Evolutionary conservation across 2,113 vertebrate genomes (phyloP).

Genomic region (rabbit (Oryctolagus cuniculus)): mOryCun1.1 NC_091436.1:91007501-91008000

Average conservation of each 20-base stretch:
- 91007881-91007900: background rate
- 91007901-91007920: background rate
- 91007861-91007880: background rate
- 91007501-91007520: background rate
- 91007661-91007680: background rate
- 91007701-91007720: conserved; percentile 31
- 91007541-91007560: background rate
- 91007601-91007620: background rate
- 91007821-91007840: conserved; percentile 31
- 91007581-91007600: background rate
- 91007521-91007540: background rate
- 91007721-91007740: background rate
- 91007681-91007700: background rate
- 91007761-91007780: conserved; percentile 37
- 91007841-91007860: conserved; percentile 7
- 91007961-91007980: background rate
- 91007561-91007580: background rate
- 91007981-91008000: background rate
- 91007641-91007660: background rate
- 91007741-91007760: background rate
- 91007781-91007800: conserved; percentile 31
- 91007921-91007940: background rate
- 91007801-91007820: conserved; percentile 20
- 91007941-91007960: no score
- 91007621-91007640: background rate